Conservation (phyloP, 2,113 vertebrate genomes). For the Malurus cyaneus region DNA sequence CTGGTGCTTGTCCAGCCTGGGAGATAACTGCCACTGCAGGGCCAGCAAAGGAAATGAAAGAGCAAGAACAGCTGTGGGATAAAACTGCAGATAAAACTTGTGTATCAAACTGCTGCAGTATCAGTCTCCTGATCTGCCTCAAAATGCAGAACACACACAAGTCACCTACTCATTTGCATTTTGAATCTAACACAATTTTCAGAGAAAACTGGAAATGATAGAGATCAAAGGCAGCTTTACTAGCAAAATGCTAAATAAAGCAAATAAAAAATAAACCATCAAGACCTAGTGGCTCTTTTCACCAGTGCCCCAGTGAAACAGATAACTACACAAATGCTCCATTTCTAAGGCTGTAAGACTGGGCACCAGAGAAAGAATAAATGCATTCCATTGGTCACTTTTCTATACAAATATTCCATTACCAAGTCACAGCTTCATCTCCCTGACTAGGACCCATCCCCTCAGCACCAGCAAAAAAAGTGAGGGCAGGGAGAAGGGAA, state of each 20-base stretch:
- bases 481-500: not conserved
- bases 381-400: not conserved
- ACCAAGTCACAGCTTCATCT: not conserved
- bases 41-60: conserved; percentile 38
- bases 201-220: not conserved
- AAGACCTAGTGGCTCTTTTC: not conserved
- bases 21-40: conserved; percentile 1
- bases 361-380: not conserved
- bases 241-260: not conserved
- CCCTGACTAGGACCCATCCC: not conserved
- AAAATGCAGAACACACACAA: not conserved
- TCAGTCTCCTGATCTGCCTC: not conserved
- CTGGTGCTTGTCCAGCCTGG: not conserved
- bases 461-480: not conserved
- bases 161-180: not conserved
- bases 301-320: not conserved
- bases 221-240: not conserved
- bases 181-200: not conserved
- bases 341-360: not conserved
- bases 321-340: not conserved
- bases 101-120: not conserved
- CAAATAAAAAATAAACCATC: not conserved
- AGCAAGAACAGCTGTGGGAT: not conserved
- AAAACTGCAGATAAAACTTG: conserved; percentile 14
- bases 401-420: not conserved